Conservation (phyloP, 2,888 invertebrate species). For the Selenia dentaria region DNA sequence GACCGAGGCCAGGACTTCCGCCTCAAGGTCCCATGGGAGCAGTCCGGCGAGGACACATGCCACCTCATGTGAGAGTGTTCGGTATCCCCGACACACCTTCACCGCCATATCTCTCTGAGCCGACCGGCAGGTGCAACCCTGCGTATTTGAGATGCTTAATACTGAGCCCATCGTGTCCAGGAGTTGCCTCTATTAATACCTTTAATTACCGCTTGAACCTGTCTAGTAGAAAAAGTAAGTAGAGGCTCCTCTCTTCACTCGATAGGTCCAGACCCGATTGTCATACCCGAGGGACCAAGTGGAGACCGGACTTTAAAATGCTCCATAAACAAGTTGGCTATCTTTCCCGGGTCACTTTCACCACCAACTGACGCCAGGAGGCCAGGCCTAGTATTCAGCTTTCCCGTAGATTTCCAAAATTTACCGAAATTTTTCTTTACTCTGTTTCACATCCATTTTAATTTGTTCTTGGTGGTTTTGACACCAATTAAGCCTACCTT, state of each 20-base stretch:
- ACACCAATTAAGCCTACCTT: background rate
- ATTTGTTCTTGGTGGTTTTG: background rate
- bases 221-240: background rate
- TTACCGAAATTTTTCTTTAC: background rate
- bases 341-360: background rate
- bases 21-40: no score
- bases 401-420: slow-evolving; percentile 1
- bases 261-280: background rate
- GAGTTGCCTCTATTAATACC: background rate
- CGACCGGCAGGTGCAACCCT: background rate
- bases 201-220: background rate
- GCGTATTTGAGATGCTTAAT: background rate
- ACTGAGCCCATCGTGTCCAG: background rate
- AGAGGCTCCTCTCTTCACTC: background rate
- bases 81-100: no score
- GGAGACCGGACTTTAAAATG: background rate
- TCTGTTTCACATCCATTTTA: slow-evolving; percentile 1
- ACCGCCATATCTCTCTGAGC: no score
- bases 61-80: no score
- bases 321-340: background rate
- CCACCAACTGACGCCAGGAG: background rate
- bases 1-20: no score
- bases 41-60: no score
- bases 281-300: background rate
- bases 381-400: background rate